phyloP scores from a whole-genome alignment of 2,797 vertebrate species.

The Chaunax sp. region DNA sequence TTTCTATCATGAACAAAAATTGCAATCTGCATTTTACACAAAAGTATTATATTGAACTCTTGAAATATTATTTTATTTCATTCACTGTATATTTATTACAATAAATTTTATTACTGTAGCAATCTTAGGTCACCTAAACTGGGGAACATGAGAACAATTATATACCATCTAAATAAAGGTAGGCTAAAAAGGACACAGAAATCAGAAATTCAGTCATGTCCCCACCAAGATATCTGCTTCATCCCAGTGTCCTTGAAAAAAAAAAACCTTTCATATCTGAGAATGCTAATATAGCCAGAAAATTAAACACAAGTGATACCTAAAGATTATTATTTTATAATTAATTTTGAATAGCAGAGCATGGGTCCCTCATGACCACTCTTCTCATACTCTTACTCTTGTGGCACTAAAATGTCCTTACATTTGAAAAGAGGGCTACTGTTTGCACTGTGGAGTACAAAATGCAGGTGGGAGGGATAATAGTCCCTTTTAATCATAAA shows the following conservation, averaged over 20 bases:
- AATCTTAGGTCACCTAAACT: no score
- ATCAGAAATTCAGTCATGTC: constrained; percentile 26
- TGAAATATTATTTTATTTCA: no score
- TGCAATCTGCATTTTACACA: background rate
- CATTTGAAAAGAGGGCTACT: constrained; percentile 71
- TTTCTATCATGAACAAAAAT: background rate
- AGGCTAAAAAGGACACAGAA: constrained; percentile 1
- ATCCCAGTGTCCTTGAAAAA: constrained; percentile 70
- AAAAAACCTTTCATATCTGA: constrained; percentile 68
- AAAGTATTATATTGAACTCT: background rate
- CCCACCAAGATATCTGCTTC: constrained; percentile 7
- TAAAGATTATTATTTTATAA: constrained; percentile 74
- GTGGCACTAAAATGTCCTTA: constrained; percentile 71
- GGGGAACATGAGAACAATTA: background rate
- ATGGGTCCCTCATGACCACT: constrained; percentile 74
- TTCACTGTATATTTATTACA: no score
- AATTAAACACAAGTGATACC: constrained; percentile 71
- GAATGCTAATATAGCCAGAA: constrained; percentile 70
- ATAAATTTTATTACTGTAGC: no score
- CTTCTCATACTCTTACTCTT: constrained; percentile 52
- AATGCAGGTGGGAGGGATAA: constrained; percentile 63
- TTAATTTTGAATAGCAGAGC: constrained; percentile 71
- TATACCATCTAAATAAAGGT: constrained; percentile 24
- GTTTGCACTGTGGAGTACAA: constrained; percentile 59
- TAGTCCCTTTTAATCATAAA: constrained; percentile 74